Evolutionary conservation across 2,797 vertebrate species (phyloP).

Genomic region (Muscicapa comitata): DNA sequence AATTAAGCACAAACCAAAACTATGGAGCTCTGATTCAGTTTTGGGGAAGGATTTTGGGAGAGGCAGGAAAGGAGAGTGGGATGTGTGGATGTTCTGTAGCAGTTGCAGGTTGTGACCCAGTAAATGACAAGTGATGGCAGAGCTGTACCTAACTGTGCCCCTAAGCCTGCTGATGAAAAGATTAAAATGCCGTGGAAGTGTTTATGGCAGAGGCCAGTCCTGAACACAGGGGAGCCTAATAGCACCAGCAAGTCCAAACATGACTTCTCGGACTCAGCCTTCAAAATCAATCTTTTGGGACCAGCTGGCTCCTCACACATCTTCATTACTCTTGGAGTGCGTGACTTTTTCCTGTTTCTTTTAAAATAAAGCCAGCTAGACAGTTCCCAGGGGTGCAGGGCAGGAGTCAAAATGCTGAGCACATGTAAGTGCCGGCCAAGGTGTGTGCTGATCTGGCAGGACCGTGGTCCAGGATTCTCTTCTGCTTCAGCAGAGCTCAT

Average conservation of each 20-base stretch:
- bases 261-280: neutral
- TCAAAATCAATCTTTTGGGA: neutral
- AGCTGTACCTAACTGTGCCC: neutral
- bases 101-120: neutral
- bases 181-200: neutral
- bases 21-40: neutral
- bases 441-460: neutral
- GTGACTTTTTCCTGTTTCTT: neutral
- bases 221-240: neutral
- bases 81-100: neutral
- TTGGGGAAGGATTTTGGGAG: neutral
- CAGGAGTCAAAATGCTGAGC: constrained; percentile 37
- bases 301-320: constrained; percentile 22
- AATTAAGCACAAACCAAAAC: neutral
- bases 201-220: neutral
- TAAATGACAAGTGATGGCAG: neutral
- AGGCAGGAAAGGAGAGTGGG: neutral
- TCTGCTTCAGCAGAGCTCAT: neutral
- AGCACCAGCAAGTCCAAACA: neutral
- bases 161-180: neutral
- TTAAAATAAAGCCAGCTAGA: constrained; percentile 9
- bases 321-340: neutral
- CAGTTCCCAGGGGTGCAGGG: neutral
- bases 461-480: neutral
- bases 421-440: constrained; percentile 20